Conservation (phyloP, 2,797 vertebrate genomes). For the Odontamblyopus rebecca region DNA sequence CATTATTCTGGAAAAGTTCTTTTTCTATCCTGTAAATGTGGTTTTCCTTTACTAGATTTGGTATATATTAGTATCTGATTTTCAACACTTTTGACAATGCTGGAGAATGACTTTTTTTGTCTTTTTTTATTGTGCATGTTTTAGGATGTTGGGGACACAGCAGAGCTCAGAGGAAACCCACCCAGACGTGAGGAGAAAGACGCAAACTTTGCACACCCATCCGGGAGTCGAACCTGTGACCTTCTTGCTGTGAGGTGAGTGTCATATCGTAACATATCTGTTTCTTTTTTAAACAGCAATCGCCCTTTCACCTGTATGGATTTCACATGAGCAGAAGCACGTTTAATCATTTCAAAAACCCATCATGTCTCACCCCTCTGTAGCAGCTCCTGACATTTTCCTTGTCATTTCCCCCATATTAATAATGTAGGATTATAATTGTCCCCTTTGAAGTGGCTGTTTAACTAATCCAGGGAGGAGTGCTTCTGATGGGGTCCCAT, state of each 20-base stretch:
- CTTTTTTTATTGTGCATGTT: neutral
- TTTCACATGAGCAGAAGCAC: neutral
- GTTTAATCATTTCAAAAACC: slow-evolving; percentile 17
- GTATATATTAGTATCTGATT: too few relatives aligned
- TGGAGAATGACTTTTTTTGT: neutral
- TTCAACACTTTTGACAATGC: too few relatives aligned
- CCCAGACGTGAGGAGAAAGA: neutral
- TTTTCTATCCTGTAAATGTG: too few relatives aligned
- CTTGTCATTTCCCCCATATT: slow-evolving; percentile 47
- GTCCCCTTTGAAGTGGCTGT: slow-evolving; percentile 65
- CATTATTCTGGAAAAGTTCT: too few relatives aligned
- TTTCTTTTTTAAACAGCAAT: neutral
- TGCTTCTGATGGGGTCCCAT: slow-evolving; percentile 18
- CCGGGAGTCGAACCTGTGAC: too few relatives aligned
- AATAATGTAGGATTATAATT: slow-evolving; percentile 70
- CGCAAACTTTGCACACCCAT: neutral
- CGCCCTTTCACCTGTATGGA: neutral
- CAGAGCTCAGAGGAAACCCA: neutral
- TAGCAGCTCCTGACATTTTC: slow-evolving; percentile 53
- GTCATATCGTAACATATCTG: neutral
- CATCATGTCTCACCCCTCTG: slow-evolving; percentile 30
- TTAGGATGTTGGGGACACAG: neutral
- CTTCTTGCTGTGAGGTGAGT: too few relatives aligned
- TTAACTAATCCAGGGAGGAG: slow-evolving; percentile 32
- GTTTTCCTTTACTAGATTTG: too few relatives aligned